A percentile compares a stretch with the other conserved stretches of the same genome.
These are phyloP conservation scores for Eupsittula cactorum DNA, from an alignment of 2,113 vertebrate species.

Conservation along the genomic window DNA sequence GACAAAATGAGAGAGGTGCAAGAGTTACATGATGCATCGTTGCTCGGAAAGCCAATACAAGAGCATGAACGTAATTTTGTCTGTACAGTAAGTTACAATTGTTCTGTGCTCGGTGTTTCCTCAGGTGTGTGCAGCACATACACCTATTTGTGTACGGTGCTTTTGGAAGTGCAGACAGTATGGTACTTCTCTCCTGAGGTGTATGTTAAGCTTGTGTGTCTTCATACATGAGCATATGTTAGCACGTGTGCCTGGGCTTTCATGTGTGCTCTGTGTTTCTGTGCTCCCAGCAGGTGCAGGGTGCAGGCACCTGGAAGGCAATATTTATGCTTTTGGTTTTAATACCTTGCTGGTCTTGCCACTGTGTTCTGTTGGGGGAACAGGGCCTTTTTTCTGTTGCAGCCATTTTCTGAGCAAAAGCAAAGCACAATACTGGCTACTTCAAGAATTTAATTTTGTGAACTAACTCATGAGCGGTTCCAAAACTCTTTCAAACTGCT, in stretches of 20 bases:
- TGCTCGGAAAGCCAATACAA: neutral
- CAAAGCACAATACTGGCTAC: neutral
- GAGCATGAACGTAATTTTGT: neutral
- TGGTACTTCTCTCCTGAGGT: neutral
- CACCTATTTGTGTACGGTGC: fast-evolving
- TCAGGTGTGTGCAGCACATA: neutral
- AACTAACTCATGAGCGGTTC: neutral
- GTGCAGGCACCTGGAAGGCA: neutral
- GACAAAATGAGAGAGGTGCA: neutral
- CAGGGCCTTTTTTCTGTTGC: neutral
- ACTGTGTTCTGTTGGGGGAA: neutral
- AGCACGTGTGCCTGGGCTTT: neutral
- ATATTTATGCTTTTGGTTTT: neutral
- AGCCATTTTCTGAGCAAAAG: conserved; percentile 11
- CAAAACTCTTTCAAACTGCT: neutral
- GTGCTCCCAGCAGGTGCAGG: neutral
- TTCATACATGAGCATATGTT: neutral
- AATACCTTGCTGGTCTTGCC: neutral
- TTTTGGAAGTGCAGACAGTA: neutral
- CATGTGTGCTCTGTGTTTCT: neutral
- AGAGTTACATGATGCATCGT: neutral
- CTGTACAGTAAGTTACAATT: fast-evolving
- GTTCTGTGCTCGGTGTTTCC: neutral
- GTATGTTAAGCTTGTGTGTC: neutral
- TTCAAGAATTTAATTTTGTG: neutral